Percentiles rank a stretch among this genome's conserved stretches.
Evolutionary conservation across 2,888 invertebrate genomes (phyloP).

Genomic region (Sturmia bella): DNA sequence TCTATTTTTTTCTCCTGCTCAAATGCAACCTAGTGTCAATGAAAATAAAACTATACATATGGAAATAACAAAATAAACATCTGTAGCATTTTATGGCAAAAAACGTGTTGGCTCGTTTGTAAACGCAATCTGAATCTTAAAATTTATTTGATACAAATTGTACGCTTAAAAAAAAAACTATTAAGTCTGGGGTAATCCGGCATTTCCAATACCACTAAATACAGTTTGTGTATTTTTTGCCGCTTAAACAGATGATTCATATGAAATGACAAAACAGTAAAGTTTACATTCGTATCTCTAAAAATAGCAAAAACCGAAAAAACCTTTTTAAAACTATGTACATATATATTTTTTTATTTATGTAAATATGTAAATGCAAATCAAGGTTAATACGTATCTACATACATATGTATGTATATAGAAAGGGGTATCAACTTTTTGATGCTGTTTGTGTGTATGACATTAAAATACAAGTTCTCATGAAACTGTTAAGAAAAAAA

Average conservation of each 20-base stretch:
- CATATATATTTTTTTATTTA: neutral
- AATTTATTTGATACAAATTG: slow-evolving; percentile 24
- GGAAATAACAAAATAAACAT: neutral
- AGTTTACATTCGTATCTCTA: neutral
- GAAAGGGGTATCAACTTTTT: slow-evolving; percentile 3
- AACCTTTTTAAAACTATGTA: neutral
- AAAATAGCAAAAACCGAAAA: neutral
- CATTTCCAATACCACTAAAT: neutral
- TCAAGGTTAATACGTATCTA: slow-evolving; percentile 45
- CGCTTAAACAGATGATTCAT: slow-evolving; percentile 19
- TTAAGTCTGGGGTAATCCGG: slow-evolving; percentile 33
- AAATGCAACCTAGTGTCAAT: no score
- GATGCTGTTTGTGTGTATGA: neutral
- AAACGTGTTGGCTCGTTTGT: neutral
- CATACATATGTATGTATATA: no score
- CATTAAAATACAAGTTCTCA: neutral
- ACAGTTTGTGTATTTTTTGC: neutral
- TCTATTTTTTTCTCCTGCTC: no score
- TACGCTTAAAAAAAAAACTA: slow-evolving; percentile 1
- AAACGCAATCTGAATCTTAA: slow-evolving; percentile 31
- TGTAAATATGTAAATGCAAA: neutral
- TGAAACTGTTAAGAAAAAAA: slow-evolving; percentile 5
- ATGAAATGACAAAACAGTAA: neutral
- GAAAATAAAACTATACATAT: neutral
- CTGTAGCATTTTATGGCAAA: neutral